Evolutionary conservation across 2,797 vertebrate genomes (phyloP).

Genomic region (Huso huso): DNA sequence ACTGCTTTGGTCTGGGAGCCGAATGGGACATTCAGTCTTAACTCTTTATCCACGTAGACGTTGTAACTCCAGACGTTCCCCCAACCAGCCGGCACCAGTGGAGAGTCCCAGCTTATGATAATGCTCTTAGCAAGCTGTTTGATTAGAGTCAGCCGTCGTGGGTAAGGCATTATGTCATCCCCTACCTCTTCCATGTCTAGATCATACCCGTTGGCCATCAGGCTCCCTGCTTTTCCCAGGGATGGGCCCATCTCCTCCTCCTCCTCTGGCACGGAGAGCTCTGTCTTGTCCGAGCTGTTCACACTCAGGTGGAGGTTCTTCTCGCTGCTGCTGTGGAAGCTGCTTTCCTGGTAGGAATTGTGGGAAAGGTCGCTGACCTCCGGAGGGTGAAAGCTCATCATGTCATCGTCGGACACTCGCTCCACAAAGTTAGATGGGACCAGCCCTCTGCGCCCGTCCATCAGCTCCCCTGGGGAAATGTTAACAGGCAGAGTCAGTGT

Average conservation of each 20-base stretch:
- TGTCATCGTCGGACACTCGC: constrained; percentile 87
- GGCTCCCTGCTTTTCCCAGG: constrained; percentile 44
- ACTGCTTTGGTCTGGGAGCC: constrained; percentile 84
- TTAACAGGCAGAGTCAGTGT: too few relatives aligned
- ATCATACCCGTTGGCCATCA: constrained; percentile 72
- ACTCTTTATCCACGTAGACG: constrained; percentile 84
- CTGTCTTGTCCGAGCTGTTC: constrained; percentile 66
- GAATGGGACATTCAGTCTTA: constrained; percentile 75
- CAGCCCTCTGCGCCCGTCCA: constrained; percentile 94
- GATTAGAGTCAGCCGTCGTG: constrained; percentile 79
- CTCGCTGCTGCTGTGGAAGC: constrained; percentile 78
- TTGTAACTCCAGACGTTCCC: constrained; percentile 80
- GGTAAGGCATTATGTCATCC: constrained; percentile 86
- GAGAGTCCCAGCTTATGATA: constrained; percentile 91
- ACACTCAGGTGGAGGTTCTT: constrained; percentile 49
- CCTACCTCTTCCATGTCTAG: constrained; percentile 72
- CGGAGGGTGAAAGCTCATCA: constrained; percentile 72
- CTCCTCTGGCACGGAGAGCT: constrained; percentile 38
- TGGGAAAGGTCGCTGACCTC: constrained; percentile 77
- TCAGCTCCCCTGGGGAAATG: constrained; percentile 77
- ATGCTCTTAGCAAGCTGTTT: constrained; percentile 90
- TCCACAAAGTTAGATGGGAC: constrained; percentile 98
- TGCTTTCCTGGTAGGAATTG: constrained; percentile 83
- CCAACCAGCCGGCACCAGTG: constrained; percentile 68
- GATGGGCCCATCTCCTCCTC: constrained; percentile 33